Evolutionary conservation across 30 jellyfish, hydroid and myxozoan genomes (phyloP).

Genomic region (Rhopilema esculentum): DNA sequence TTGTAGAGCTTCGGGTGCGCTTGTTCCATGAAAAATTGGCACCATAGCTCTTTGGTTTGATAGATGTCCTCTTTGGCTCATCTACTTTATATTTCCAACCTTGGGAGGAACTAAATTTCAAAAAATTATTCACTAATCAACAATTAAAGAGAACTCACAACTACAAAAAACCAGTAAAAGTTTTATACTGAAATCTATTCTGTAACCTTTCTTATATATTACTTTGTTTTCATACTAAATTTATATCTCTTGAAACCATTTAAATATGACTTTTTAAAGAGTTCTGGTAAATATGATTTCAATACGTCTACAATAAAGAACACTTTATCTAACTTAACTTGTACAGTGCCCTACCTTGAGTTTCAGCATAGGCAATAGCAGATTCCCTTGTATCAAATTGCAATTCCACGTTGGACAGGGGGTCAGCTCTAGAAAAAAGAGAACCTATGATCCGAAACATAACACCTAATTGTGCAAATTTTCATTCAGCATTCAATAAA

Average conservation of each 20-base stretch:
- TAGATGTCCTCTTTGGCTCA: constrained; percentile 64
- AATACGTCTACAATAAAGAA: no score
- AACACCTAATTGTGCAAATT: no score
- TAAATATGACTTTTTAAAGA: neutral
- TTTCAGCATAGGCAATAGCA: constrained; percentile 85
- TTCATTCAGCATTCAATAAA: no score
- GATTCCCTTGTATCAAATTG: constrained; percentile 83
- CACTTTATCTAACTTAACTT: no score
- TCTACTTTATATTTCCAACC: constrained; percentile 91
- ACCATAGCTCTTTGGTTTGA: constrained; percentile 91
- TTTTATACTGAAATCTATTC: no score
- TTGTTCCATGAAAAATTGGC: constrained; percentile 95
- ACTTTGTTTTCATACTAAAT: neutral
- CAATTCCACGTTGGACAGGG: constrained; percentile 80
- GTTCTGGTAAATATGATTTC: neutral
- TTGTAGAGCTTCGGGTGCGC: constrained; percentile 90
- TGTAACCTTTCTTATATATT: neutral
- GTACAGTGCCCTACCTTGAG: constrained; percentile 78
- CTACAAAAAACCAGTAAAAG: neutral
- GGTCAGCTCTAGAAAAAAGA: constrained; percentile 84
- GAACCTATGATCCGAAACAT: no score
- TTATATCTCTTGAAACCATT: neutral
- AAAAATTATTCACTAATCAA: neutral
- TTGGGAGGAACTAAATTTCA: neutral
- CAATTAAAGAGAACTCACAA: neutral